These are phyloP conservation scores for Drosophila athabasca DNA, from an alignment of 1,140 invertebrate genomes.

Conservation along the genomic window DNA sequence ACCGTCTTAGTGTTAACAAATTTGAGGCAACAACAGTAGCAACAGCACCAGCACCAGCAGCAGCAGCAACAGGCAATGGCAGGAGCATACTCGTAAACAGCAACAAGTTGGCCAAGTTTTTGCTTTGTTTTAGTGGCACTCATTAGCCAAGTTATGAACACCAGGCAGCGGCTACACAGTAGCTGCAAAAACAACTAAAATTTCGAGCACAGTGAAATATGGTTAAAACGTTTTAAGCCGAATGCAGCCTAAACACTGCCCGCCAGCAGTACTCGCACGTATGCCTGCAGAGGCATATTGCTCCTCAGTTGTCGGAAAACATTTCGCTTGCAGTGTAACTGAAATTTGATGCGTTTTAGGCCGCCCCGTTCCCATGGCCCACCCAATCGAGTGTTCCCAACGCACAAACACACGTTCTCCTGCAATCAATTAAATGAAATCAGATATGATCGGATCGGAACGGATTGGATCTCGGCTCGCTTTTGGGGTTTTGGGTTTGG, in stretches of 20 bases:
- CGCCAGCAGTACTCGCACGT: constrained; percentile 4
- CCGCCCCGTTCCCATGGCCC: constrained; percentile 45
- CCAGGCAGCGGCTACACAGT: constrained; percentile 23
- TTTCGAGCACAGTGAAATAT: constrained; percentile 32
- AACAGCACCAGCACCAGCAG: constrained; percentile 16
- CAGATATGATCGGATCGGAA: constrained; percentile 19
- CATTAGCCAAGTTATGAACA: constrained; percentile 80
- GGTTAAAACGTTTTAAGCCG: constrained; percentile 43
- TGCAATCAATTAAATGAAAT: constrained; percentile 77
- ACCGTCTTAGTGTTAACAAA: constrained; percentile 70
- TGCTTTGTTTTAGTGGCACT: constrained; percentile 61
- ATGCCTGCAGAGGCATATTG: neutral
- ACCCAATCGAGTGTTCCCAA: constrained; percentile 42
- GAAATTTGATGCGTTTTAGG: constrained; percentile 30
- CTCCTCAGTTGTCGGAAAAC: neutral
- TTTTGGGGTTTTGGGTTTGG: constrained; percentile 21
- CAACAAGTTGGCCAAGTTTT: constrained; percentile 29
- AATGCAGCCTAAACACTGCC: constrained; percentile 18
- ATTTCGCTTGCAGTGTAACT: constrained; percentile 16
- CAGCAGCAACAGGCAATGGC: constrained; percentile 12
- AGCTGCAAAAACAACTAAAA: constrained; percentile 37
- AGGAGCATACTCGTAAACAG: constrained; percentile 16
- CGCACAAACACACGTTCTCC: constrained; percentile 48
- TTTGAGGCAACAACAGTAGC: constrained; percentile 48
- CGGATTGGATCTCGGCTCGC: neutral